A percentile compares a stretch with the other conserved stretches of the same genome.
phyloP scores from a whole-genome alignment of 2,797 vertebrate genomes.

The Streptopelia turtur region DNA sequence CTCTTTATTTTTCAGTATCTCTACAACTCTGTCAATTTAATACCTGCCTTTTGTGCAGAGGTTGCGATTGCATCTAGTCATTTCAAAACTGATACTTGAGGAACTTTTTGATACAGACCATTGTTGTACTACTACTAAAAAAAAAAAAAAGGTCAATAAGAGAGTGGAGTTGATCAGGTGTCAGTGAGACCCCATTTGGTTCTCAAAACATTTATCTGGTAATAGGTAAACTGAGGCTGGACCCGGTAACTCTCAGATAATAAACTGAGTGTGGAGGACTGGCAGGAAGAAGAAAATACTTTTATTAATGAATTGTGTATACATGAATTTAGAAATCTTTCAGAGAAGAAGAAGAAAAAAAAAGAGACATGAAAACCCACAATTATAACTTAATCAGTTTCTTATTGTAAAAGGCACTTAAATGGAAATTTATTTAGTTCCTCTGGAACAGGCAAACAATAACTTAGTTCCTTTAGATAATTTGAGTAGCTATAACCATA shows the following conservation, averaged over 20 bases:
- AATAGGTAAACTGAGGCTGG: slow-evolving; percentile 1
- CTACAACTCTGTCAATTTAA: background rate
- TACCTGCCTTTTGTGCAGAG: background rate
- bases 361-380: background rate
- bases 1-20: background rate
- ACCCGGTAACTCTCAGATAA: background rate
- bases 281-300: background rate
- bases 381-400: background rate
- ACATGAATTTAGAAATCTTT: background rate
- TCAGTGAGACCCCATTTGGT: background rate
- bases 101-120: background rate
- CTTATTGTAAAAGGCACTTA: background rate
- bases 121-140: background rate
- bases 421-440: background rate
- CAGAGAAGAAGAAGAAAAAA: background rate
- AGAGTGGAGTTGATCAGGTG: slow-evolving; percentile 2
- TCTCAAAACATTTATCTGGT: slow-evolving; percentile 3
- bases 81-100: background rate
- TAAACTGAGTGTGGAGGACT: slow-evolving; percentile 19
- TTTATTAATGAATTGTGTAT: background rate
- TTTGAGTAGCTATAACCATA: background rate
- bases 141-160: background rate
- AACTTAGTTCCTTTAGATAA: background rate
- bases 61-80: background rate
- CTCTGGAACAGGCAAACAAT: background rate